Base-by-base conservation (phyloP, 1,140 invertebrate species). In the Cydia pomonella region DNA sequence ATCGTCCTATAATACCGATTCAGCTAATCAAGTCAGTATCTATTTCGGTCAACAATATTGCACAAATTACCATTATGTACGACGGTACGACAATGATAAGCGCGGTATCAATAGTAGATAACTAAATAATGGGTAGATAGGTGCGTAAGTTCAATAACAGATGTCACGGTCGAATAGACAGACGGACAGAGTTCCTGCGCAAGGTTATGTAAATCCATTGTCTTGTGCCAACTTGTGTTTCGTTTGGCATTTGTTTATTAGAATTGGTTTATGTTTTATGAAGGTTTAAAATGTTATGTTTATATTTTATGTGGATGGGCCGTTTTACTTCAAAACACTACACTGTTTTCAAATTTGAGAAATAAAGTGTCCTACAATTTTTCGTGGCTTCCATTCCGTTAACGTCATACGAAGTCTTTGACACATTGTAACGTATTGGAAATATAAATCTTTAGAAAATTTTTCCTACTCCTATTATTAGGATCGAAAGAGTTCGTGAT, bases 61-160 rank as follows among this genome's bases (percentile, higher is more conserved):
- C 29, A 38, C 64, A 69, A 38, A 69, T 69, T 69, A 27, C 9
- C 64, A 33, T 18, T 18, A 69, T n/a, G n/a, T 41, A 69, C 16
- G 25, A 12, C 25, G 63, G 63, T 33, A 33, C 27, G 63, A 29
- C 63, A 66, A 66, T 33, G 64, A 69, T 33, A 69, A 69, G 27
- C 25, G 25, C 64, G 27, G 33, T 38, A 69, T 38, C 64, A 38
- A 69, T 33, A 33, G 64, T 33, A 33, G 64, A 69, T 69, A 69
- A 69, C 27, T 69, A 69, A 23, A 33, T 69, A 69, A 69, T 38
- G 29, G 64, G 5, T 69, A 69, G 64, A 69, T 69, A 69, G 64
- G 64, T 69, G 41, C 64, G 29, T 38, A 69, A 69, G 64, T 69
- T 69, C 64, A 69, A 41, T 69, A 69, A 69, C 64, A 69, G 64